These are phyloP conservation scores for Protodeltote pygarga DNA, from an alignment of 2,888 invertebrate species.

Conservation along the genomic window DNA sequence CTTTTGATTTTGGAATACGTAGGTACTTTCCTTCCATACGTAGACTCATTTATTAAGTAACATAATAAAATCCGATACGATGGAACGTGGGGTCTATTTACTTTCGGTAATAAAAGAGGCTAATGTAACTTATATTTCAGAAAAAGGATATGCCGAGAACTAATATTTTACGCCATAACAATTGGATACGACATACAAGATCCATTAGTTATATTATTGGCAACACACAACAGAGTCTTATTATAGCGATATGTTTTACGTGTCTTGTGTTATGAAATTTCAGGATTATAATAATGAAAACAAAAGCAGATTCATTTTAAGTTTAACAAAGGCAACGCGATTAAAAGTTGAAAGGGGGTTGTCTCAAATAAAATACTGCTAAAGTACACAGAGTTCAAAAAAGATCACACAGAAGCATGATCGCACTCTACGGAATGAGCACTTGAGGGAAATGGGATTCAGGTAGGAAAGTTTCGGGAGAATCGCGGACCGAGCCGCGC, in stretches of 20 bases:
- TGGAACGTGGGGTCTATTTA: too few relatives aligned
- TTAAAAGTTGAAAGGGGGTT: slow-evolving; percentile 40
- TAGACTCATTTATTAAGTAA: too few relatives aligned
- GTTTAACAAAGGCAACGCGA: slow-evolving; percentile 38
- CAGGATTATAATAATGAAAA: slow-evolving; percentile 21
- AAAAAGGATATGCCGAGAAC: slow-evolving; percentile 14
- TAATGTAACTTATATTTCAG: background rate
- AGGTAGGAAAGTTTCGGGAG: slow-evolving; percentile 55
- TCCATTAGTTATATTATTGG: slow-evolving; percentile 48
- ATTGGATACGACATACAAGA: slow-evolving; percentile 47
- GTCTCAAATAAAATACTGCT: slow-evolving; percentile 46
- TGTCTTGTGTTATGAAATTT: slow-evolving; percentile 3
- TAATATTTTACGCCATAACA: slow-evolving; percentile 50
- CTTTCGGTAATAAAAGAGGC: background rate
- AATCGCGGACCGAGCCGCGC: slow-evolving; percentile 34
- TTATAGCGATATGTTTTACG: background rate
- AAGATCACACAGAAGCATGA: slow-evolving; percentile 60
- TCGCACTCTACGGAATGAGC: slow-evolving; percentile 63
- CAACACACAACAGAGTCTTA: slow-evolving; percentile 6
- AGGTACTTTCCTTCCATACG: too few relatives aligned
- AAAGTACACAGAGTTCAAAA: slow-evolving; percentile 57
- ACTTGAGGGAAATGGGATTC: slow-evolving; percentile 67
- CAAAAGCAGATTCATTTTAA: slow-evolving; percentile 33
- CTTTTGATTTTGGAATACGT: too few relatives aligned
- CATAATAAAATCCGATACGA: too few relatives aligned